Evolutionary conservation across 2,113 vertebrate species (phyloP).

Genomic region (Pituophis catenifer): DNA sequence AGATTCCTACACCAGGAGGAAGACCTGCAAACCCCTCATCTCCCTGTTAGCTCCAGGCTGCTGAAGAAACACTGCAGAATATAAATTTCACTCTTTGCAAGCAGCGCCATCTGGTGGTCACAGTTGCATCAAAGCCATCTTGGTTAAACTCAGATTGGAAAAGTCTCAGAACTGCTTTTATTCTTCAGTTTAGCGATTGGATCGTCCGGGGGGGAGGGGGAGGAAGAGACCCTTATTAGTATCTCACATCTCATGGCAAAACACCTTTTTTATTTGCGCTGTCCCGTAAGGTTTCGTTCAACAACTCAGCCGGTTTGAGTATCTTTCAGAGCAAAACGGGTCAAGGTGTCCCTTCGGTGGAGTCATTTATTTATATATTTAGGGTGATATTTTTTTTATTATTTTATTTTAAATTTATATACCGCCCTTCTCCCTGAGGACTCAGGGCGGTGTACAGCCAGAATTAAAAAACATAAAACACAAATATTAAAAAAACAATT

Average conservation of each 20-base stretch:
- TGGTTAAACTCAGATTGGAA: constrained; percentile 24
- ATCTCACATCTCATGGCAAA: background rate
- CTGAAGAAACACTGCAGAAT: background rate
- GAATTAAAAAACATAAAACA: too few species aligned
- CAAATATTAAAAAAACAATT: too few species aligned
- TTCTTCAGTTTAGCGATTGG: background rate
- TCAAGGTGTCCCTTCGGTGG: background rate
- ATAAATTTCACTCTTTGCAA: background rate
- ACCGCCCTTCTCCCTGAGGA: too few species aligned
- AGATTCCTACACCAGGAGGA: background rate
- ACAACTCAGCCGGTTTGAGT: background rate
- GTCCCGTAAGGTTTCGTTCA: background rate
- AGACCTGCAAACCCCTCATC: background rate
- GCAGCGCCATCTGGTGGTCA: constrained; percentile 59
- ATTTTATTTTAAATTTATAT: too few species aligned
- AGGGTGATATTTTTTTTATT: too few species aligned
- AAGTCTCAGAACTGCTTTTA: constrained; percentile 14
- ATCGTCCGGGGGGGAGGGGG: background rate
- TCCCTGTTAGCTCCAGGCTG: background rate
- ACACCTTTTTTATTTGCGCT: background rate
- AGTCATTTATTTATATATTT: background rate
- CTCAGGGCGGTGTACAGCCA: too few species aligned
- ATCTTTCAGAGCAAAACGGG: background rate
- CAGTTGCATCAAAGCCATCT: constrained; percentile 44
- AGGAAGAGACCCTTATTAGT: background rate